These are phyloP conservation scores for Chanos chanos DNA, from an alignment of 2,797 vertebrate genomes.

Conservation along the genomic window DNA sequence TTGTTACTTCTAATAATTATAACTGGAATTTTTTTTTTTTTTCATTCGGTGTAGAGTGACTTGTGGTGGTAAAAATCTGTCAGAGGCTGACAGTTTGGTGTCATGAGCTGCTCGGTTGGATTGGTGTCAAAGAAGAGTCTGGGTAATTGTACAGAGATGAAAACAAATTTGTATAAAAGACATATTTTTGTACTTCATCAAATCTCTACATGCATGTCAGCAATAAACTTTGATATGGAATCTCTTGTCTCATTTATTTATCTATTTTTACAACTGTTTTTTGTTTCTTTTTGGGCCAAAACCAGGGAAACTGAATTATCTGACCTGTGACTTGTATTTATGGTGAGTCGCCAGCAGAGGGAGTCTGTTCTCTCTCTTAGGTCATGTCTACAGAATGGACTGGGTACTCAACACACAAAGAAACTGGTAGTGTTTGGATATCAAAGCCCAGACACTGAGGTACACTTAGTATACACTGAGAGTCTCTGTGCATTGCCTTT, in stretches of 20 bases:
- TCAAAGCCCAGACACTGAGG: too few relatives aligned
- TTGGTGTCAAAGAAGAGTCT: conserved; percentile 70
- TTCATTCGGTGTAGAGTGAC: conserved; percentile 46
- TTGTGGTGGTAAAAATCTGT: conserved; percentile 57
- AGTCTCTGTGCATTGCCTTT: too few relatives aligned
- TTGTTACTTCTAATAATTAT: conserved; percentile 58
- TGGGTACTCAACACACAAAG: too few relatives aligned
- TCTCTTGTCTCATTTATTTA: conserved; percentile 14
- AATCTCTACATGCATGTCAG: conserved; percentile 97
- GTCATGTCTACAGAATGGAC: too few relatives aligned
- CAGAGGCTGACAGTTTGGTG: conserved; percentile 60
- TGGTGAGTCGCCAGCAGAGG: too few relatives aligned
- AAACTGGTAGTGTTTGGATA: too few relatives aligned
- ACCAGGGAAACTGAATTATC: too few relatives aligned
- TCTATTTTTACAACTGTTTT: too few relatives aligned
- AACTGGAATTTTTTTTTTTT: conserved; percentile 64
- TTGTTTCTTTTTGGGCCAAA: too few relatives aligned
- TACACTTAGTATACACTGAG: too few relatives aligned
- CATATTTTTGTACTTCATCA: conserved; percentile 98
- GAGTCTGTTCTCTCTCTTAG: too few relatives aligned
- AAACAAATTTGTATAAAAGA: conserved; percentile 93
- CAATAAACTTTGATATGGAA: conserved; percentile 93
- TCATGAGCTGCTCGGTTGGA: conserved; percentile 71
- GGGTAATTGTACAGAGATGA: conserved; percentile 79
- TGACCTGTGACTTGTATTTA: too few relatives aligned